A percentile compares a stretch with the other conserved stretches of the same genome.
phyloP scores from a whole-genome alignment of 2,797 vertebrate genomes.

The Acanthurus lineatus region DNA sequence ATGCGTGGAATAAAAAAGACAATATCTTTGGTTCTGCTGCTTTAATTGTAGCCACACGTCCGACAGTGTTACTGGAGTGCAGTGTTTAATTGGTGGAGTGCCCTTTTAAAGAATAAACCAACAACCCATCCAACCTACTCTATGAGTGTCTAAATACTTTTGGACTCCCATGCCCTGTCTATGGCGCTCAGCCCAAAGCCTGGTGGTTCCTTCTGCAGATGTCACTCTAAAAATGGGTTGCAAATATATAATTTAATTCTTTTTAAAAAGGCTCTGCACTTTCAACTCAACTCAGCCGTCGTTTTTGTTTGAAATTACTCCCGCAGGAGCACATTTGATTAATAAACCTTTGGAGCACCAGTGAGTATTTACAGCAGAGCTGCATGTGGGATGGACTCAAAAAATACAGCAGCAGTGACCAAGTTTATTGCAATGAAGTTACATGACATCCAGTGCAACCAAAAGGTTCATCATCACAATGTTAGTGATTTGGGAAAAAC shows the following conservation, averaged over 20 bases:
- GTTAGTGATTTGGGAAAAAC: not conserved
- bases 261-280: not conserved
- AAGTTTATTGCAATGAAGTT: not conserved
- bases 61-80: not conserved
- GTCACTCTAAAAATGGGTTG: not conserved
- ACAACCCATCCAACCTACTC: not conserved
- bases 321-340: not conserved
- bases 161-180: not conserved
- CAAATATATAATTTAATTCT: not conserved
- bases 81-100: not conserved
- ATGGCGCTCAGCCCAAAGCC: not conserved
- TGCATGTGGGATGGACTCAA: not conserved
- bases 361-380: not conserved
- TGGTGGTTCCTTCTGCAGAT: not conserved
- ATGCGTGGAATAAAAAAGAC: not conserved
- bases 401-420: not conserved
- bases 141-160: not conserved
- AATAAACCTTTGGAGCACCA: not conserved
- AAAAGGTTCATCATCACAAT: no score
- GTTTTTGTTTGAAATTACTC: not conserved
- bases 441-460: no score
- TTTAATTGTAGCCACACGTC: not conserved
- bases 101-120: not conserved
- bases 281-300: not conserved
- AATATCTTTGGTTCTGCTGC: not conserved